A percentile compares a stretch with the other conserved stretches of the same genome.
Evolutionary conservation across 2,113 vertebrate genomes (phyloP).

Genomic region (Thalassarche chlororhynchos): DNA sequence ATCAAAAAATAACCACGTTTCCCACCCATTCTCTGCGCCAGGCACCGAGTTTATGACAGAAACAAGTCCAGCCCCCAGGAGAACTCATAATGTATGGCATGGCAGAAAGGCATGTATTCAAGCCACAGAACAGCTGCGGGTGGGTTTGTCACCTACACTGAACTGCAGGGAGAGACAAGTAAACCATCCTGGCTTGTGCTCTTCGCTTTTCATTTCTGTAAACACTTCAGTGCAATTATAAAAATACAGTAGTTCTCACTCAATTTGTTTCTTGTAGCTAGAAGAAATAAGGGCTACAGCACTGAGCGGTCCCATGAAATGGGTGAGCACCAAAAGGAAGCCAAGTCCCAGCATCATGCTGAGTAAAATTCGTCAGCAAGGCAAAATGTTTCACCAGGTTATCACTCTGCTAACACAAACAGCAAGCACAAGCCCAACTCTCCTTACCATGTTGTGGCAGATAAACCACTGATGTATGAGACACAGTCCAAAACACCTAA

Average conservation of each 20-base stretch:
- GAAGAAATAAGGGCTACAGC: neutral
- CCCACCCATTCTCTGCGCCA: neutral
- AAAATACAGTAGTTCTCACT: neutral
- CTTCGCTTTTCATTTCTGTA: neutral
- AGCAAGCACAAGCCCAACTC: neutral
- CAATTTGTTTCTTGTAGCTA: neutral
- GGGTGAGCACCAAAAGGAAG: neutral
- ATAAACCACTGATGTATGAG: slow-evolving; percentile 84
- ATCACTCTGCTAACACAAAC: neutral
- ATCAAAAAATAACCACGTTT: neutral
- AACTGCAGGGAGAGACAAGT: neutral
- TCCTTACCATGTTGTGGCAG: slow-evolving; percentile 89
- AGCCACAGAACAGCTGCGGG: neutral
- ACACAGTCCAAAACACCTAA: slow-evolving; percentile 81
- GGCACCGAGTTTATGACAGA: neutral
- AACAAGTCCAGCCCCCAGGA: neutral
- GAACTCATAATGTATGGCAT: neutral
- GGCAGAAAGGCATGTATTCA: accelerated
- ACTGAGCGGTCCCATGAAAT: neutral
- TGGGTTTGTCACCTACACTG: neutral
- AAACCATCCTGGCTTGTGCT: neutral
- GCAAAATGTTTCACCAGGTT: neutral
- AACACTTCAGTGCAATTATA: neutral
- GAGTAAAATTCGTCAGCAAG: neutral
- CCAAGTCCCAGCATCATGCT: neutral